Base-by-base conservation (phyloP, 2,888 invertebrate species). In the Druceiella hillmani region DNA sequence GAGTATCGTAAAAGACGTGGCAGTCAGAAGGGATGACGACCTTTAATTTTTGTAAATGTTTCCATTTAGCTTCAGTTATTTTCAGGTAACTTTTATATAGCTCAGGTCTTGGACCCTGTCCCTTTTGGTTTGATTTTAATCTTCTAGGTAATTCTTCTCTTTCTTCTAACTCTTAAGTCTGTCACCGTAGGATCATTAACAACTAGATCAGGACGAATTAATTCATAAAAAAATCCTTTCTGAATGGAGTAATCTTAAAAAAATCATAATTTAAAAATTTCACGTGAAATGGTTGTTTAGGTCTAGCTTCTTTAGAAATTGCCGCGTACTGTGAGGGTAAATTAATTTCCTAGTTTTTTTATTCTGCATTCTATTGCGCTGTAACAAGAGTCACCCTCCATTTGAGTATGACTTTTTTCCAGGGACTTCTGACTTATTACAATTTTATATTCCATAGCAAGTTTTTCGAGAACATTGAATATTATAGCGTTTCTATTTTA, bases 171-270 rank as follows among this genome's bases (percentile, higher is more conserved):
- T 33, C 25, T 14, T 32, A 42, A 11, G n/a, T 42, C 36, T 11
- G 36, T 39, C 15, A 44, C 44, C 16, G 34, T 36, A 30, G 39
- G 39, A 33, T 42, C 42, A 27, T 34, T 34, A 15, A 25, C 17
- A n/a, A 10, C 17, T 22, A 36, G 25, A 30, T 42, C 42, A 33
- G 44, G 42, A 14, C 44, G 42, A 20, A 44, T 42, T 13, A 38
- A 36, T 22, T 38, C 35, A 33, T 44, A 44, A 12, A 34, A 38
- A 7, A 41, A 32, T 20, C 14, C 16, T 33, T 28, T 35, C 15
- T 36, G 35, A 7, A 36, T 12, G 15, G 38, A 38, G 29, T 26
- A 44, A 28, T 44, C 34, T 2, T 39, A 26, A 44, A 42, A 36
- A 42, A 42, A 7, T 17, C 14, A 29, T 42, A 40, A 27, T 36